phyloP scores from a whole-genome alignment of 2,888 invertebrate species.

The Rhorus exstirpatorius region DNA sequence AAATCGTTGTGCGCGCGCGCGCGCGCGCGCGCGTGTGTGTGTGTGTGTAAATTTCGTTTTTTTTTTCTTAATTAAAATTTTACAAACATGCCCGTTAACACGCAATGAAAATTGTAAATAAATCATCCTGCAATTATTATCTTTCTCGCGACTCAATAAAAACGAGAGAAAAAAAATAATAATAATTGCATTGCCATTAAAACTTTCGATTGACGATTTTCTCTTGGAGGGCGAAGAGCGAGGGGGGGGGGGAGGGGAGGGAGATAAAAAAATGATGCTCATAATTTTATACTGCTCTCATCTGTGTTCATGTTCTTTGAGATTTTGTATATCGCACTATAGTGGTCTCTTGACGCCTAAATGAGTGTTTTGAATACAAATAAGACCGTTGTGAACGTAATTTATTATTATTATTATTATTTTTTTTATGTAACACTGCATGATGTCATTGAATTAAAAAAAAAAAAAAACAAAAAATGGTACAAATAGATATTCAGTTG shows the following conservation, averaged over 20 bases:
- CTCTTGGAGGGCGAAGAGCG: not conserved
- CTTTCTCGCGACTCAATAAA: slow-evolving; percentile 15
- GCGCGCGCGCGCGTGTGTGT: no score
- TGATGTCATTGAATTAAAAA: slow-evolving; percentile 4
- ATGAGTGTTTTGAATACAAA: slow-evolving; percentile 24
- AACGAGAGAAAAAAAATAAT: not conserved
- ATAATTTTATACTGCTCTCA: slow-evolving; percentile 54
- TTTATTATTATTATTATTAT: slow-evolving; percentile 50
- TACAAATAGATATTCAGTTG: slow-evolving; percentile 68
- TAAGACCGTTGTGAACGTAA: slow-evolving; percentile 46
- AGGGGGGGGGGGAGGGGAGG: not conserved
- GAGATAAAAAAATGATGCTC: not conserved
- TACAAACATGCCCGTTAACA: slow-evolving; percentile 31
- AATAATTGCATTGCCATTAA: not conserved
- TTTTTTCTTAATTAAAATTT: slow-evolving; percentile 34
- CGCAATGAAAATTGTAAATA: slow-evolving; percentile 62
- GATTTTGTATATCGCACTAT: slow-evolving; percentile 33
- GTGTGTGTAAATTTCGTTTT: slow-evolving; percentile 45
- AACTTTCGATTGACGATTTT: slow-evolving; percentile 8
- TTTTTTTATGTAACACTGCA: slow-evolving; percentile 13
- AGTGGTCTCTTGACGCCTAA: slow-evolving; percentile 37
- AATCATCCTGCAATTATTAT: slow-evolving; percentile 50
- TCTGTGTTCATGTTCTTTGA: slow-evolving; percentile 44
- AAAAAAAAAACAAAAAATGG: slow-evolving; percentile 46
- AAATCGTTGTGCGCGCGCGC: slow-evolving; percentile 48